Conservation (phyloP, 2,113 vertebrate genomes). For the Sula dactylatra region DNA sequence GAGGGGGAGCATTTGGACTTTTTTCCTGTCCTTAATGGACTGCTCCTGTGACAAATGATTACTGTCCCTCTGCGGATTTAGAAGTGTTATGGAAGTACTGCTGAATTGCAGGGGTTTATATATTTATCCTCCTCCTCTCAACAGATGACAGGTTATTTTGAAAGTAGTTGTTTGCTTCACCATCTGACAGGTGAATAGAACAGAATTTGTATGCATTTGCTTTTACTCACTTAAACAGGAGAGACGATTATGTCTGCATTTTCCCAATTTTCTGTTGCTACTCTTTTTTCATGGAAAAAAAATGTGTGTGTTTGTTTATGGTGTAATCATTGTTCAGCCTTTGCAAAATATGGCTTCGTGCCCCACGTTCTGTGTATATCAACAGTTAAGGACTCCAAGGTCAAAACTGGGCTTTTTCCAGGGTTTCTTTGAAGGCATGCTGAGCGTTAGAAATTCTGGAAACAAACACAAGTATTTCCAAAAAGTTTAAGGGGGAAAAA, state of each 20-base stretch:
- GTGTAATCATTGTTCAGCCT: neutral
- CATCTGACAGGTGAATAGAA: neutral
- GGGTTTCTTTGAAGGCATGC: neutral
- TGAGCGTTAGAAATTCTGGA: neutral
- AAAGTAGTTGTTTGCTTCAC: neutral
- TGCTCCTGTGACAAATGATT: neutral
- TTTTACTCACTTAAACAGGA: neutral
- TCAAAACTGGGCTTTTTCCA: neutral
- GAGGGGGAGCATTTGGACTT: neutral
- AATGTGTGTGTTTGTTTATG: neutral
- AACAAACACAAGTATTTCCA: neutral
- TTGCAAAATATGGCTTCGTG: neutral
- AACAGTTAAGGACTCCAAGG: neutral
- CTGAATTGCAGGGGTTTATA: neutral
- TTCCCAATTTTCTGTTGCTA: neutral
- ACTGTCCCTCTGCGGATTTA: neutral
- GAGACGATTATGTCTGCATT: neutral
- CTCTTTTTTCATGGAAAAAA: neutral
- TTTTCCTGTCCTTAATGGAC: neutral
- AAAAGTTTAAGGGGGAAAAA: neutral
- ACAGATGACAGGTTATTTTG: neutral
- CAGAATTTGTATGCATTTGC: neutral
- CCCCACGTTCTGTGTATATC: neutral
- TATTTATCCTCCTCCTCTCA: neutral
- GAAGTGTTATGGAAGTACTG: neutral